These are phyloP conservation scores for Drosophila jambulina DNA, from an alignment of 1,140 invertebrate species.

Conservation along the genomic window DNA sequence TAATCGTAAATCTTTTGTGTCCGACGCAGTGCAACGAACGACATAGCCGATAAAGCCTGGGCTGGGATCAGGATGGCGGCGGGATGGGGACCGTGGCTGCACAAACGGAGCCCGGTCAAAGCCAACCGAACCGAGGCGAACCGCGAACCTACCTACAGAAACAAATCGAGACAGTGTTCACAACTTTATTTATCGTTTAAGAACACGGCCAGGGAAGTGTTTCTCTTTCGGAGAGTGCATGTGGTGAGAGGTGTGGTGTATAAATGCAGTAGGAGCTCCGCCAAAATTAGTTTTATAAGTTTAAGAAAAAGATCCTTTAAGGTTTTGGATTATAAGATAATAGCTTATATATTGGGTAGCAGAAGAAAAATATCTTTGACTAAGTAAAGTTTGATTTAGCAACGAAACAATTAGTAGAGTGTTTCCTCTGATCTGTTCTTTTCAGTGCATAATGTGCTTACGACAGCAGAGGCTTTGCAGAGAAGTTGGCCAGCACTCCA, in stretches of 20 bases:
- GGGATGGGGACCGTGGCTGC: constrained; percentile 11
- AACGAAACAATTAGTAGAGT: background rate
- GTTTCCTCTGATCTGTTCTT: no score
- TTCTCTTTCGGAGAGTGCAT: background rate
- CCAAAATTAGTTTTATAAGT: background rate
- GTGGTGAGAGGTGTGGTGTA: background rate
- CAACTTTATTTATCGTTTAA: constrained; percentile 77
- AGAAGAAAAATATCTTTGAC: background rate
- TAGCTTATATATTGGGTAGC: background rate
- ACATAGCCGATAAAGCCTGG: constrained; percentile 67
- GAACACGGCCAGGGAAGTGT: constrained; percentile 51
- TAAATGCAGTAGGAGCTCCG: background rate
- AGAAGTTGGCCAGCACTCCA: background rate
- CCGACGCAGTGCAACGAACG: constrained; percentile 79
- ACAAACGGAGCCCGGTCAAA: constrained; percentile 12
- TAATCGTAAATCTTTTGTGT: constrained; percentile 84
- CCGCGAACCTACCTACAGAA: constrained; percentile 43
- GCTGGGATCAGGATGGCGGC: constrained; percentile 33
- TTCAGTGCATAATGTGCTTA: no score
- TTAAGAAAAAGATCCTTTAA: background rate
- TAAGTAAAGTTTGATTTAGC: background rate
- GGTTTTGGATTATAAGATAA: background rate
- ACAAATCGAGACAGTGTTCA: constrained; percentile 78
- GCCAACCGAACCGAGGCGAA: constrained; percentile 18
- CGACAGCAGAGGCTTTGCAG: background rate